Evolutionary conservation across 2,113 vertebrate genomes (phyloP).

Genomic region (Pterocles burchelli): DNA sequence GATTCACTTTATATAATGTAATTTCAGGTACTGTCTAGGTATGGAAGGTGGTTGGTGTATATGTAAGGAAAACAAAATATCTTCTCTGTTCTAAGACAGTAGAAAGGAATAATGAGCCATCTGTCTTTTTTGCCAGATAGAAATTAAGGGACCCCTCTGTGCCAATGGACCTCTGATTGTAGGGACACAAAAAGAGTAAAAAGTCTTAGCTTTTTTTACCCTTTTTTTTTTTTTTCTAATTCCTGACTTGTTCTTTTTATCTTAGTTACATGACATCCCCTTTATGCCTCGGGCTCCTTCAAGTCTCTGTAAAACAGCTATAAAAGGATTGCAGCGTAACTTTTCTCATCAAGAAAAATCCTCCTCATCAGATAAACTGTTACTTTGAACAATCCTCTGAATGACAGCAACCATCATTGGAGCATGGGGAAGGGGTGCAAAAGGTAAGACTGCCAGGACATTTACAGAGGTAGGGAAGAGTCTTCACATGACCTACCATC

Average conservation of each 20-base stretch:
- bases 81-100: background rate
- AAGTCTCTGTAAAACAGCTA: background rate
- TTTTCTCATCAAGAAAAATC: background rate
- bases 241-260: background rate
- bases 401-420: background rate
- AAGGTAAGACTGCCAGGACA: background rate
- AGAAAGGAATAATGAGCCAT: background rate
- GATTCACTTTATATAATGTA: background rate
- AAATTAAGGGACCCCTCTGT: background rate
- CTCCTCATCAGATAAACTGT: background rate
- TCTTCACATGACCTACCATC: background rate
- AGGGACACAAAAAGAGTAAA: background rate
- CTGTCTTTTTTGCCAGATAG: background rate
- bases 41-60: background rate
- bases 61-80: background rate
- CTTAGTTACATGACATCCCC: background rate
- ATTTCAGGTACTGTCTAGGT: background rate
- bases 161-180: background rate
- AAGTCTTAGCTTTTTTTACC: background rate
- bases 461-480: background rate
- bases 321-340: background rate
- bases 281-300: background rate
- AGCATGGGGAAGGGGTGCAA: background rate
- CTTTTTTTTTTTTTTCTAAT: background rate
- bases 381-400: background rate